Conservation (phyloP, 2,113 vertebrate species). For the Dendrocopos noguchii region DNA sequence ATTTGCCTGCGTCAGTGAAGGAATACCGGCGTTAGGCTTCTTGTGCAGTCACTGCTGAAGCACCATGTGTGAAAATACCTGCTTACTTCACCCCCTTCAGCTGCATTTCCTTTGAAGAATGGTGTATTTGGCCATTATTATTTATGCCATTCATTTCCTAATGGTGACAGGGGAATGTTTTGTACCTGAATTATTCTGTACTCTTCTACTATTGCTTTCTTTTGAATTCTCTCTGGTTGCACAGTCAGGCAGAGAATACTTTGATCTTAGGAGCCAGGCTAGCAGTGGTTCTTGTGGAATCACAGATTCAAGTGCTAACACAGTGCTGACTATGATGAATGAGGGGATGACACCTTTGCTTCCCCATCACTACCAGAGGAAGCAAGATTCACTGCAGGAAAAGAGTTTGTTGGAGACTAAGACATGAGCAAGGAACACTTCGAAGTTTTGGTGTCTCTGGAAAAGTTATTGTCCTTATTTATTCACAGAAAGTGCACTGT, state of each 20-base stretch:
- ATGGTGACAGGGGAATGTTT: constrained; percentile 59
- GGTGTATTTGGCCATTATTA: constrained; percentile 49
- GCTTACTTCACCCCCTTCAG: constrained; percentile 27
- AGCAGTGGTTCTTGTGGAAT: background rate
- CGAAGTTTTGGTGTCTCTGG: background rate
- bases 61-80: constrained; percentile 45
- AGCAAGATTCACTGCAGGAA: background rate
- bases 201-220: background rate
- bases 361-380: background rate
- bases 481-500: background rate
- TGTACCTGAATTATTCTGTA: constrained; percentile 43
- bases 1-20: background rate
- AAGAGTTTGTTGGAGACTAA: background rate
- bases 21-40: constrained; percentile 45
- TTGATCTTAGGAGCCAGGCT: constrained; percentile 31
- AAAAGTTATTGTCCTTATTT: background rate
- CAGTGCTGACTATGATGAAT: background rate
- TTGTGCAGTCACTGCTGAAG: constrained; percentile 1
- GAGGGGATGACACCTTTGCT: background rate
- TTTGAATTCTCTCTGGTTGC: constrained; percentile 28
- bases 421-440: background rate
- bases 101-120: constrained; percentile 62
- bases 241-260: background rate
- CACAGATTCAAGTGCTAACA: background rate
- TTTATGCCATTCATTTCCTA: constrained; percentile 60